Base-by-base conservation (phyloP, 1,140 invertebrate genomes). In the Drosophila tropicalis region DNA sequence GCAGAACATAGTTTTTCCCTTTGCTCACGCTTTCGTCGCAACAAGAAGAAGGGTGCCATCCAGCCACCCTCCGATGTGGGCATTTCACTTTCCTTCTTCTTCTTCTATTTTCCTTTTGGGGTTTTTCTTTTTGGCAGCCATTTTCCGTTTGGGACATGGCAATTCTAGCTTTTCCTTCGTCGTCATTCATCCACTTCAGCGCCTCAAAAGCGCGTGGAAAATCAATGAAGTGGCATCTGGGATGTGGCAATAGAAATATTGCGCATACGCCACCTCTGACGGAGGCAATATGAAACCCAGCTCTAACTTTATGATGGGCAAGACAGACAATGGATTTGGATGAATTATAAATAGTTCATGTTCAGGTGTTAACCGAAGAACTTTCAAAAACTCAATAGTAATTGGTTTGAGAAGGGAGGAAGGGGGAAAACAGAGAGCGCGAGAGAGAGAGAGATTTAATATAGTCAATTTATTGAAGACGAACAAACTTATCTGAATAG, bases 1-100 rank as follows among this genome's bases (percentile, higher is more conserved):
- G 78, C 77, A 80, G 54, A 76, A 74, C 66, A 79, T 73, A 70
- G 79, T 80, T 79, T 72, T 87, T 76, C 67, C 67, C 70, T 62
- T 47, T 54, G 62, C 71, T 62, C 57, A 67, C 66, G 65, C 73
- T 62, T 77, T 55, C 70, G 66, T 67, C 39, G n/a, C 15, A n/a
- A n/a, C 4, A 13, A 15, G 25, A 12, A 5, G 34, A 19, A 36
- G 56, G 32, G 32, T 19, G 32, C 5, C 29, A 29, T 5, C 29
- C 29, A 29, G 5, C 29, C 29, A 29, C 29, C 29, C 29, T 29
- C 29, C 5, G 29, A 29, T 29, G 29, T 4, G n/a, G 19, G 19
- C 32, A 41, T 44, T 64, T 65, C 19, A 41, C 41, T 55, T 62
- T 57, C 17, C 55, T 44, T 25, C 57, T 19, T 40, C 61, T 51